A percentile compares a stretch with the other conserved stretches of the same genome.
Evolutionary conservation across 2,113 vertebrate species (phyloP).

Genomic region (Chionomys nivalis): DNA sequence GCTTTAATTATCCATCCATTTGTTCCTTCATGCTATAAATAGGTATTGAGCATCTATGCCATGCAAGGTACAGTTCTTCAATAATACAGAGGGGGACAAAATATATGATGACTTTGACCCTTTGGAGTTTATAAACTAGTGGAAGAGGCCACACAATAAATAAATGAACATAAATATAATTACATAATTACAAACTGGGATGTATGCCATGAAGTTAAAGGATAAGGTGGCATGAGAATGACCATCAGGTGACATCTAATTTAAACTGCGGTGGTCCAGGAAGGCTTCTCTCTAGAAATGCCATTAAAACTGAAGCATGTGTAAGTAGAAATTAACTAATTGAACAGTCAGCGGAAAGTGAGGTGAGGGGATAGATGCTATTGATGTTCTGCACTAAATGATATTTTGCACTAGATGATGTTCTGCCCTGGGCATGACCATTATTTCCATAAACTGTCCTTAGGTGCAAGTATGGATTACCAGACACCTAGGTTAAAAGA

Average conservation of each 20-base stretch:
- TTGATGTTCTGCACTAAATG: background rate
- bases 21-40: conserved; percentile 10
- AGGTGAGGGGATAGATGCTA: background rate
- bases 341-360: conserved; percentile 32
- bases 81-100: conserved; percentile 12
- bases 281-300: conserved; percentile 40
- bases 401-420: background rate
- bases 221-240: conserved; percentile 18
- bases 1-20: conserved; percentile 15
- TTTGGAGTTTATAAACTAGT: conserved; percentile 29
- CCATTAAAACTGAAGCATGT: conserved; percentile 41
- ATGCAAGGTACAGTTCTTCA: background rate
- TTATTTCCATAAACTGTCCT: background rate
- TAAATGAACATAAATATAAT: conserved; percentile 53
- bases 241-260: background rate
- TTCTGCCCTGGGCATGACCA: background rate
- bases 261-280: conserved; percentile 38
- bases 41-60: background rate
- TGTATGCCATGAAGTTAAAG: conserved; percentile 46
- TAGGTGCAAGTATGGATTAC: background rate
- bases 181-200: conserved; percentile 47
- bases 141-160: conserved; percentile 29
- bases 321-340: conserved; percentile 45
- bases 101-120: background rate
- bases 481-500: background rate